These are phyloP conservation scores for Drosophila seguyi DNA, from an alignment of 1,140 invertebrate genomes.

Conservation along the genomic window DNA sequence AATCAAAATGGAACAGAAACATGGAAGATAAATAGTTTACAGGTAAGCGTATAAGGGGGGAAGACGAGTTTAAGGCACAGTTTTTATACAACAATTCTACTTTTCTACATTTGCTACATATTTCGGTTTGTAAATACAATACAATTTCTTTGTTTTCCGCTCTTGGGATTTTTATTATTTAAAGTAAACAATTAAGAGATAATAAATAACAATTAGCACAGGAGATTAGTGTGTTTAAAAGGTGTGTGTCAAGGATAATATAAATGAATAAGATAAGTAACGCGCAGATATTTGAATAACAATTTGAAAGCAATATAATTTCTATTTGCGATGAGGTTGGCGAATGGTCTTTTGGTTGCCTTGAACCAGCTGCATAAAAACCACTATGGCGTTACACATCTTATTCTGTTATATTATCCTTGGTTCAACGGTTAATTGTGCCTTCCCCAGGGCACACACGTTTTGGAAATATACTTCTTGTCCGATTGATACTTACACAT, in stretches of 20 bases:
- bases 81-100: slow-evolving; percentile 18
- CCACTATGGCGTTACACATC: too few relatives aligned
- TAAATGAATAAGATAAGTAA: neutral
- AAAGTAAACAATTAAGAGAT: neutral
- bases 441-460: slow-evolving; percentile 11
- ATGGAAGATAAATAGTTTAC: slow-evolving; percentile 12
- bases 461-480: slow-evolving; percentile 12
- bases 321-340: too few relatives aligned
- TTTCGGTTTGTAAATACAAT: slow-evolving; percentile 38
- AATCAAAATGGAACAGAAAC: slow-evolving; percentile 26
- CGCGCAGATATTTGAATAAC: neutral
- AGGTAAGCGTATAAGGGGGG: slow-evolving; percentile 14
- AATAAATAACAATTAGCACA: slow-evolving; percentile 25
- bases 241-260: neutral
- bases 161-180: slow-evolving; percentile 6
- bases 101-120: slow-evolving; percentile 12
- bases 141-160: slow-evolving; percentile 44
- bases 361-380: neutral
- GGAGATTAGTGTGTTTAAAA: slow-evolving; percentile 3
- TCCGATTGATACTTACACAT: slow-evolving; percentile 48
- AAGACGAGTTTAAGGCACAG: slow-evolving; percentile 42
- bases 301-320: too few relatives aligned
- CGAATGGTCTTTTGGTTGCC: neutral
- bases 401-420: neutral
- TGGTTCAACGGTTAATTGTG: slow-evolving; percentile 15